A percentile compares a stretch with the other conserved stretches of the same genome.
These are phyloP conservation scores for Serilophus lunatus DNA, from an alignment of 2,113 vertebrate genomes.

Conservation along the genomic window DNA sequence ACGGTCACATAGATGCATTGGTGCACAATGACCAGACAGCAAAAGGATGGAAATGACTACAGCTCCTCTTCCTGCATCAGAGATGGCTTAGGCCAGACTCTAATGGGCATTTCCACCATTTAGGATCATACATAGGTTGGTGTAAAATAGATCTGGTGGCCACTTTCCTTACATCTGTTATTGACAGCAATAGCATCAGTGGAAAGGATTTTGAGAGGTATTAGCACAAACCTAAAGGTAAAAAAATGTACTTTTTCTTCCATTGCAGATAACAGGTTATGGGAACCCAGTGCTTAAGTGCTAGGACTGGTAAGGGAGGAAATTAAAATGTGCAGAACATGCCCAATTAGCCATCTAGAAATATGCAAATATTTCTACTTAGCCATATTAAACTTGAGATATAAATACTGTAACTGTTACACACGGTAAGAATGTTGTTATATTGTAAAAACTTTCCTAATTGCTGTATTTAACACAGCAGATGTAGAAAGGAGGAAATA, in stretches of 20 bases:
- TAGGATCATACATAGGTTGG: neutral
- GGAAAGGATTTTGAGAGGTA: neutral
- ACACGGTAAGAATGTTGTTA: neutral
- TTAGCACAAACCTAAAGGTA: neutral
- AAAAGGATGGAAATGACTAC: accelerated
- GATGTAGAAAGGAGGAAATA: neutral
- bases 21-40: neutral
- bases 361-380: neutral
- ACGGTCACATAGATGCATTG: accelerated
- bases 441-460: neutral
- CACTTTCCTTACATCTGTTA: neutral
- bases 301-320: neutral
- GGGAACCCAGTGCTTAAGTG: neutral
- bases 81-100: neutral
- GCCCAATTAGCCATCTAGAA: neutral
- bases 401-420: neutral
- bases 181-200: neutral
- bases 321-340: neutral
- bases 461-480: neutral
- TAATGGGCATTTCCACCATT: neutral
- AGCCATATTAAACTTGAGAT: neutral
- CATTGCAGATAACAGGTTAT: neutral
- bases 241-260: neutral
- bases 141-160: neutral
- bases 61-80: neutral